Conservation (phyloP, 2,797 vertebrate genomes). For the Crax fasciolata region DNA sequence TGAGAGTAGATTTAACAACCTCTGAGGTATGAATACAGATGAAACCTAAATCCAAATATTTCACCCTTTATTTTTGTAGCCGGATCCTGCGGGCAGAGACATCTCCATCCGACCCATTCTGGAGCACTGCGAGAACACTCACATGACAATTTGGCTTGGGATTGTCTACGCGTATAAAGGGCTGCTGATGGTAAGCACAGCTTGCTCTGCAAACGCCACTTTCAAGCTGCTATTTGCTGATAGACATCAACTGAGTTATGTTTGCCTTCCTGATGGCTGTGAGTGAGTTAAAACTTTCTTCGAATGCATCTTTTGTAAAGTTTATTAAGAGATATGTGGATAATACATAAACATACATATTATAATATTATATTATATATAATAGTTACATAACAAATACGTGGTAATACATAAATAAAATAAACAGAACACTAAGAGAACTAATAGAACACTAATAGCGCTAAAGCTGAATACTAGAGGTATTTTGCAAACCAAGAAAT, state of each 20-base stretch:
- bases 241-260: background rate
- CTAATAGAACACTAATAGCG: background rate
- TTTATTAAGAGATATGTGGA: background rate
- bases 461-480: background rate
- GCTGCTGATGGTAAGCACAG: conserved; percentile 94
- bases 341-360: background rate
- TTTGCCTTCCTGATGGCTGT: background rate
- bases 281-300: background rate
- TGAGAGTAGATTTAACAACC: background rate
- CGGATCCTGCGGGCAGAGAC: conserved; percentile 96
- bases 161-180: conserved; percentile 99
- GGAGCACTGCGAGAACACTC: conserved; percentile 99
- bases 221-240: background rate
- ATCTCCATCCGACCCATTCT: conserved; percentile 97
- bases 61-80: conserved; percentile 81
- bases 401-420: background rate
- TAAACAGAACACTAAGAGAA: background rate
- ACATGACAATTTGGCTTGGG: conserved; percentile 99
- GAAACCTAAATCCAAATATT: conserved; percentile 5
- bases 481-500: background rate
- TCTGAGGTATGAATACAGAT: background rate
- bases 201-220: background rate
- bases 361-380: too few species aligned
- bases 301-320: background rate
- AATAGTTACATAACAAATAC: too few species aligned